Conservation (phyloP, 2,113 vertebrate genomes). For the Anoura caudifer region DNA sequence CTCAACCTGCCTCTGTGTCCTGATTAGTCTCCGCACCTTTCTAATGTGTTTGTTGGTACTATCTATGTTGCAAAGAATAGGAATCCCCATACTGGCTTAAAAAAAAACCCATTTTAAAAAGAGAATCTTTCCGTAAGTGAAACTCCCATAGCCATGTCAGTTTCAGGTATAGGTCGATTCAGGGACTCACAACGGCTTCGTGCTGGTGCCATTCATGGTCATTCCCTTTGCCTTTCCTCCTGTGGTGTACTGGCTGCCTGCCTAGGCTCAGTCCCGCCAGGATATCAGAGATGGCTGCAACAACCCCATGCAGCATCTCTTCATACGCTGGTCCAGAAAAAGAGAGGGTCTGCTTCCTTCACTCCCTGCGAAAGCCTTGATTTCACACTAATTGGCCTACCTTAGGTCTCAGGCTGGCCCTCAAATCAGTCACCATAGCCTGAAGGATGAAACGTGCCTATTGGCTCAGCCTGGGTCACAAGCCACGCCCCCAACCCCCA, state of each 20-base stretch:
- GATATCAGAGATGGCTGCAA: not conserved
- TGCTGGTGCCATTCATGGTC: not conserved
- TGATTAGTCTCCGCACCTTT: not conserved
- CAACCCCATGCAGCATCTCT: not conserved
- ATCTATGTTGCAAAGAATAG: not conserved
- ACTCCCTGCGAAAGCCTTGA: not conserved
- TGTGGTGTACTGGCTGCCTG: fast-evolving
- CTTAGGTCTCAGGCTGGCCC: not conserved
- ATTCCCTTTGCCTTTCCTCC: not conserved
- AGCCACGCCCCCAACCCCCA: not conserved
- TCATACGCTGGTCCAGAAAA: not conserved
- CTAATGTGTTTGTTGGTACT: not conserved
- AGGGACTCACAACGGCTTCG: not conserved
- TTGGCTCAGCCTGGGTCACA: not conserved
- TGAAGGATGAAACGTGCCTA: not conserved
- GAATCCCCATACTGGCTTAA: not conserved
- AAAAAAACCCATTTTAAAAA: not conserved
- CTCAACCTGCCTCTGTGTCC: not conserved
- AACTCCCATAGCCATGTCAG: not conserved
- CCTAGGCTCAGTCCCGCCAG: no score
- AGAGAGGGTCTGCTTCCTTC: not conserved
- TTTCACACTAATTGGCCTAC: not conserved
- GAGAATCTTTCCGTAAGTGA: not conserved
- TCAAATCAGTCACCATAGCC: not conserved
- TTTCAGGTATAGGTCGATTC: not conserved